Base-by-base conservation (phyloP, 2,888 invertebrate genomes). In the Geotrupes spiniger region DNA sequence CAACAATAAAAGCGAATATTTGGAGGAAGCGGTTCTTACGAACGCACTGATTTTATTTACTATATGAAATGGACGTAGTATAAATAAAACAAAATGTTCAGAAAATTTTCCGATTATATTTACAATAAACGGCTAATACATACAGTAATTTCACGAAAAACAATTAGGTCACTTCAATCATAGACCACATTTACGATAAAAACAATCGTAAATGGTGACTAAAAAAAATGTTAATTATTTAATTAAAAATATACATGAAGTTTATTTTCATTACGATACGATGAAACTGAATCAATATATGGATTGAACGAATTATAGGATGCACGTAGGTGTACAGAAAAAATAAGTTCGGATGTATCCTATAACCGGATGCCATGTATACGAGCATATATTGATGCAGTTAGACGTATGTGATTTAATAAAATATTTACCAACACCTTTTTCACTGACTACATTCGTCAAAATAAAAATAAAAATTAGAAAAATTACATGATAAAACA, bases 61-160 rank as follows among this genome's bases (percentile, higher is more conserved):
- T 21, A 6, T 4, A 21, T 4, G 21, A 6, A 6, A 4, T 21
- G 21, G 21, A 11, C 36, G 17, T 9, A 26, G 28, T 26, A 12
- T 21, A 21, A 21, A 27, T 4, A 41, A 16, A 26, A 41, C 11
- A 41, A 15, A 25, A 9, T 29, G 37, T 47, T 16, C 38, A 28
- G 44, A 31, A 38, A 43, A 53, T 53, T 53, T 51, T 56, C 58
- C 55, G 51, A 54, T 56, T 61, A 62, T 63, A 63, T 63, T 61
- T 63, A 63, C 62, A 63, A 52, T 59, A 52, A 58, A 57, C 51
- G 50, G 54, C 58, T 63, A 59, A 57, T 60, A 61, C 60, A 61
- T 49, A 49, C 43, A 44, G 44, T 44, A 46, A 46, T 46, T 46
- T 46, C 46, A 31, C 31, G 46, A 46, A 46, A 40, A 46, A 46